A percentile compares a stretch with the other conserved stretches of the same genome.
phyloP scores from a whole-genome alignment of 2,888 invertebrate genomes.

The Rhodophaea formosa region DNA sequence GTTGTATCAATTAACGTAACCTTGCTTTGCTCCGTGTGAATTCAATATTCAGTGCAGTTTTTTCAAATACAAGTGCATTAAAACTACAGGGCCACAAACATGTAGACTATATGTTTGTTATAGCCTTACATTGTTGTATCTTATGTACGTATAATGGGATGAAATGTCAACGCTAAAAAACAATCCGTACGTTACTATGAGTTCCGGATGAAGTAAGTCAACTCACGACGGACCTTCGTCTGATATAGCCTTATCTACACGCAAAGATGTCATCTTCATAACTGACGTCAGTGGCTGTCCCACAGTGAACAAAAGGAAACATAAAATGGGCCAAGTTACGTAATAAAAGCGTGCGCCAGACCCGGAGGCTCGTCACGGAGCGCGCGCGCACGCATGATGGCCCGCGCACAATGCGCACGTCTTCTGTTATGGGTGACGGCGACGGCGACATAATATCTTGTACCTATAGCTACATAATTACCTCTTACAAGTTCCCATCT shows the following conservation, averaged over 20 bases:
- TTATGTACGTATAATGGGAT: too few relatives aligned
- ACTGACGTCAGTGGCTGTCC: not conserved
- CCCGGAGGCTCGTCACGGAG: slow-evolving; percentile 13
- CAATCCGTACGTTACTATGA: too few relatives aligned
- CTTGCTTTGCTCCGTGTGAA: not conserved
- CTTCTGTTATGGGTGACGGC: slow-evolving; percentile 32
- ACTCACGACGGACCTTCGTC: too few relatives aligned
- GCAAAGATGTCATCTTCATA: not conserved
- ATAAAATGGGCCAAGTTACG: slow-evolving; percentile 13
- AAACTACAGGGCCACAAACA: too few relatives aligned
- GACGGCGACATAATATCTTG: slow-evolving; percentile 30
- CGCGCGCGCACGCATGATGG: slow-evolving; percentile 40
- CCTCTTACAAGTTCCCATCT: not conserved
- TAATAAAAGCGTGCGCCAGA: slow-evolving; percentile 17
- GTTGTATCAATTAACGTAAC: not conserved
- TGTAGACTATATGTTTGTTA: too few relatives aligned
- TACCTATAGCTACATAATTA: slow-evolving; percentile 11
- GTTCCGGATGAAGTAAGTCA: too few relatives aligned
- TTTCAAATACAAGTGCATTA: too few relatives aligned
- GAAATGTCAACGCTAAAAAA: too few relatives aligned
- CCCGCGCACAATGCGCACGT: slow-evolving; percentile 46
- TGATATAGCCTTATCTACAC: too few relatives aligned
- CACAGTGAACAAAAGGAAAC: slow-evolving; percentile 8
- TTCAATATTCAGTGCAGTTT: too few relatives aligned
- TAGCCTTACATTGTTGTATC: too few relatives aligned